Conservation (phyloP, 2,113 vertebrate genomes). For the Protobothrops flavoviridis region DNA sequence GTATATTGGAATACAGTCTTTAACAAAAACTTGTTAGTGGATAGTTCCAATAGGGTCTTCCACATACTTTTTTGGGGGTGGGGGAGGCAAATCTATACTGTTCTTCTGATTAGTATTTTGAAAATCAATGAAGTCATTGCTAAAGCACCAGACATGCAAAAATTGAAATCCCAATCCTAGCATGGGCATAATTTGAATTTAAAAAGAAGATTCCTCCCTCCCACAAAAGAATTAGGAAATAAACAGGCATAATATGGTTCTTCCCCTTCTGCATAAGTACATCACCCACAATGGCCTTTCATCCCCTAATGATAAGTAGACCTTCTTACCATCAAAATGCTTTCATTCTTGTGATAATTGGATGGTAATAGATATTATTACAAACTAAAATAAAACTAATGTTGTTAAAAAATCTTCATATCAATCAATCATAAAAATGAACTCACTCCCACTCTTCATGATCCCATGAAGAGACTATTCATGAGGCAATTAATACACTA, state of each 20-base stretch:
- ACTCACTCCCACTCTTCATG: neutral
- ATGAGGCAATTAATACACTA: neutral
- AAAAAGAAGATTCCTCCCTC: neutral
- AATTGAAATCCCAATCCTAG: neutral
- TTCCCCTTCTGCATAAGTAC: neutral
- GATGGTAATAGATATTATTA: neutral
- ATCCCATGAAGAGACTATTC: neutral
- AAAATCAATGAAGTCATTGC: neutral
- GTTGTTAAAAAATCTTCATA: neutral
- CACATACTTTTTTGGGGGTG: neutral
- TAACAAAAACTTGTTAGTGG: neutral
- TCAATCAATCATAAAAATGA: neutral
- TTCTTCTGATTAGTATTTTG: neutral
- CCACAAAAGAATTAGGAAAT: neutral
- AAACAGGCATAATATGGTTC: neutral
- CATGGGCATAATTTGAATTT: neutral
- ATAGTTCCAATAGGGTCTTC: neutral
- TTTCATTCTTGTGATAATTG: neutral
- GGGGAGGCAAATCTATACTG: neutral
- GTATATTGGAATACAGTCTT: neutral
- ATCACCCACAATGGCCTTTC: neutral
- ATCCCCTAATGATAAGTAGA: neutral
- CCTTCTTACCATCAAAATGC: neutral
- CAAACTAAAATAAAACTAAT: neutral
- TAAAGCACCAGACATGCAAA: neutral